Percentiles rank a stretch among this genome's conserved stretches.
Conservation (phyloP, 2,888 invertebrate species). For the Antheraea yamamai region DNA sequence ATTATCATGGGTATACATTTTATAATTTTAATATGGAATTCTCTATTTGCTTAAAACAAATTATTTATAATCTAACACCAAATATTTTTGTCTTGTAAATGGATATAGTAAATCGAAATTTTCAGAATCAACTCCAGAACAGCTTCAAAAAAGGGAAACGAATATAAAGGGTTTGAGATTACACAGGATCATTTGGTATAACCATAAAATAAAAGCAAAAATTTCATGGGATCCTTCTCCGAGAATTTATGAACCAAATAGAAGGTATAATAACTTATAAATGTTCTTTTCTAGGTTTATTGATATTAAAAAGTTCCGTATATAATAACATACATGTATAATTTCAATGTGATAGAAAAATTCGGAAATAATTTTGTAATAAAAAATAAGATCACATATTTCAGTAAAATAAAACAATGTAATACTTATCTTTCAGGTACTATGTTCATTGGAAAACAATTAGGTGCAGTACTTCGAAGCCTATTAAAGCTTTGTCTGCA, state of each 20-base stretch:
- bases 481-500: constrained; percentile 72
- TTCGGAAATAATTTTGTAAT: not conserved
- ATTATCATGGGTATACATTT: too few relatives aligned
- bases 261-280: constrained; percentile 12
- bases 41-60: not conserved
- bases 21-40: too few relatives aligned
- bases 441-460: constrained; percentile 64
- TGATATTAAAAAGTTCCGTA: not conserved
- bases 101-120: constrained; percentile 13
- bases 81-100: not conserved
- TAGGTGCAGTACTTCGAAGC: constrained; percentile 61
- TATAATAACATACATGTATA: not conserved
- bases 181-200: constrained; percentile 68
- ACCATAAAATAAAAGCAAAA: constrained; percentile 65
- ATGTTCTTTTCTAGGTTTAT: not conserved
- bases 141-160: constrained; percentile 52
- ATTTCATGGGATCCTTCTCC: constrained; percentile 64
- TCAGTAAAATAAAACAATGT: not conserved
- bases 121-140: constrained; percentile 53
- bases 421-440: constrained; percentile 51
- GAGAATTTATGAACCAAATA: constrained; percentile 37
- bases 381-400: not conserved
- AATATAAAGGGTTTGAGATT: constrained; percentile 62
- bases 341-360: not conserved
- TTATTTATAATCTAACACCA: not conserved